Evolutionary conservation across 2,113 vertebrate species (phyloP), one percentile per base, ranked within the genome.

Genomic region (Pyxicephalus adspersus): DNA sequence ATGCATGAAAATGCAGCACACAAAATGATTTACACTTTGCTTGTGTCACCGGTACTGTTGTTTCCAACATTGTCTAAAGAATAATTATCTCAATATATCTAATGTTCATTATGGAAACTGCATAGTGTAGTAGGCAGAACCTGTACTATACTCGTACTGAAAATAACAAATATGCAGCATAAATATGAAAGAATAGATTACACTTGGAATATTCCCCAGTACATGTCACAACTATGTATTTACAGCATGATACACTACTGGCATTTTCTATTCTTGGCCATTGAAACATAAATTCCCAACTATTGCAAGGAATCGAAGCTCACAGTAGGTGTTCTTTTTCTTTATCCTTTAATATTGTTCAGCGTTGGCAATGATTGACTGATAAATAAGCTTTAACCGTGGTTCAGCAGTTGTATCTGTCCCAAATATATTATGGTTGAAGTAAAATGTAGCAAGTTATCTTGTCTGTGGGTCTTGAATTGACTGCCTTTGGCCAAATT

Each of bases 31-130:
- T 66, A 66, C 22, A 22, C 64, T 16, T 38, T 67, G 51, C 50
- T 78, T 78, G 54, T 54, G 22, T 34, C 29, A 66, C 38, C 29
- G 51, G 52, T 78, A 34, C 18, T 70, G 28, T 60, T 79, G 58
- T 23, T 60, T 58, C 77, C 34, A 34, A 70, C 52, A 38, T 68
- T 57, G 65, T 68, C 45, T 23, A 2, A 79, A 79, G 54, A 79
- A 70, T 67, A 68, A 78, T 45, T 65, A 77, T 67, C 16, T 11
- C 77, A 60, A 79, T 79, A 66, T 79, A 79, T 79, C 52, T 58
- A 68, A 45, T 79, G 31, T 50, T 68, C 26, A 60, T 38, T 68
- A 45, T 31, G 17, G 38, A 68, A 68, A 77, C 61, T 64, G 60
- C 18, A 54, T 66, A 28, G 50, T 55, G 55, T 29, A 50, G 22